Conservation (phyloP, 2,113 vertebrate species). For the Brienomyrus longianalis region DNA sequence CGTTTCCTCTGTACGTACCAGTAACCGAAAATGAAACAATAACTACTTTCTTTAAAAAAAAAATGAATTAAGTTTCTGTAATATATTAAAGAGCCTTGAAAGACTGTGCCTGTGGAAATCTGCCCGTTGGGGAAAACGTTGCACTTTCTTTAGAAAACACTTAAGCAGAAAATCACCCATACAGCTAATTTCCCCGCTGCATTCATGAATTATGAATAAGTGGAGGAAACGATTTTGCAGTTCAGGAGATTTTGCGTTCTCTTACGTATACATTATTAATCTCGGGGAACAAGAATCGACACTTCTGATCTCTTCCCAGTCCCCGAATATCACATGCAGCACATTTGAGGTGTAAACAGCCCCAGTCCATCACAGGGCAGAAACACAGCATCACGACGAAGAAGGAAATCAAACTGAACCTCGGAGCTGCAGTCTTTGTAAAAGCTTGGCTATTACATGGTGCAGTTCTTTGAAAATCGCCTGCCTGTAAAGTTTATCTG, state of each 20-base stretch:
- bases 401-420: neutral
- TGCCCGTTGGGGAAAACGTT: neutral
- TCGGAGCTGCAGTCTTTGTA: neutral
- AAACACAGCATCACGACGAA: neutral
- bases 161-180: neutral
- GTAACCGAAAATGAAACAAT: slow-evolving; percentile 32
- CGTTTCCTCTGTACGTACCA: neutral
- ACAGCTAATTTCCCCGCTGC: neutral
- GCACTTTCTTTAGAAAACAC: neutral
- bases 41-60: slow-evolving; percentile 28
- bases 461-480: neutral
- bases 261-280: slow-evolving; percentile 55
- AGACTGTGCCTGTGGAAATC: neutral
- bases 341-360: neutral
- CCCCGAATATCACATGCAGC: neutral
- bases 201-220: slow-evolving; percentile 50
- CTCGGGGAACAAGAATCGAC: slow-evolving; percentile 49
- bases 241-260: slow-evolving; percentile 42
- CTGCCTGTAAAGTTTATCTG: neutral
- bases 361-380: neutral
- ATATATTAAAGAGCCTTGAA: slow-evolving; percentile 19
- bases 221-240: slow-evolving; percentile 33
- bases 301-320: slow-evolving; percentile 37
- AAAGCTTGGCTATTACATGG: neutral
- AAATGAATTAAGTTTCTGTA: slow-evolving; percentile 17